Base-by-base conservation (phyloP, 2,797 vertebrate genomes). In the Coccyzus lansbergi region DNA sequence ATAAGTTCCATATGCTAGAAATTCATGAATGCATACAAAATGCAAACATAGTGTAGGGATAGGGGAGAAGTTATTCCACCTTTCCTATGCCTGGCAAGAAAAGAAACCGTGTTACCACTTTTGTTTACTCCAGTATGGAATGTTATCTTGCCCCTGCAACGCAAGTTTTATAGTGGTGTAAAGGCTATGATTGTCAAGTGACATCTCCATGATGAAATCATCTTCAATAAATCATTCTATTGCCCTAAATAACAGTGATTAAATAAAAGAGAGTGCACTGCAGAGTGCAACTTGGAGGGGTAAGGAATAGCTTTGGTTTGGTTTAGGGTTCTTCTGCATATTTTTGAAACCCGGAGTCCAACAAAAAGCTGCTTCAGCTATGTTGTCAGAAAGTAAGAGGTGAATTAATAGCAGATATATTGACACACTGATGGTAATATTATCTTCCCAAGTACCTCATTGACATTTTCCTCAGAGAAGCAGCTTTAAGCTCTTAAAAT, bases 201-300 rank as follows among this genome's bases (percentile, higher is more conserved):
- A 46, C 1, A 0, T 58, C 7, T 19, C 40, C 10, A 15, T 46
- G 2, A 53, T 70, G 33, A 79, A 70, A 79, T 55, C 1, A 0
- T 8, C n/a, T 59, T 62, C n/a, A 63, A 20, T 7, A 53, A 78
- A 49, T 9, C 13, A 11, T 53, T 67, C 21, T 36, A 10, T 36
- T 79, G 15, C 25, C 63, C 12, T 63, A 70, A 53, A n/a, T 1
- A 0, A 2, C 42, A 51, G 77, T 29, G 25, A 33, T 24, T 64
- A 42, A 19, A 60, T 42, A 4, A 42, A 67, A 48, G 16, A 56
- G 13, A 70, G 3, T 14, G 2, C 15, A 31, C 7, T 60, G 17
- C 9, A 38, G 40, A 69, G 6, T 49, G 22, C 9, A 31, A 8
- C 53, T 52, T 75, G 64, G 20, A 77, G 18, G 10, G 3, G 55